These are phyloP conservation scores for Adrianichthys oophorus DNA, from an alignment of 2,797 vertebrate genomes.

Conservation along the genomic window DNA sequence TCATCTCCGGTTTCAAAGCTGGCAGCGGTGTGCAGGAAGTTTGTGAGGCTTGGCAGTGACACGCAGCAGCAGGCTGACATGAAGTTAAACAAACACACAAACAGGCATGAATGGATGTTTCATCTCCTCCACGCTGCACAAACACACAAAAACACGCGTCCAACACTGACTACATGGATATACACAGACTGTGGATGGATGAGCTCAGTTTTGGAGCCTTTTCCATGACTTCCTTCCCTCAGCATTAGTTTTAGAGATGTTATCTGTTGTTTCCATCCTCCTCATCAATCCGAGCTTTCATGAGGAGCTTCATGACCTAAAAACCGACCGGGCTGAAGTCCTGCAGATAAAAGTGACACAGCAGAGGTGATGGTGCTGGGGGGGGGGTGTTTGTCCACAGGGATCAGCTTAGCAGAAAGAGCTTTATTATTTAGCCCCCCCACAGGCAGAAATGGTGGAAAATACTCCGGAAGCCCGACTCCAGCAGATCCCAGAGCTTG, in stretches of 20 bases:
- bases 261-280: constrained; percentile 27
- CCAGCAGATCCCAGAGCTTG: constrained; percentile 68
- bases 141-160: constrained; percentile 55
- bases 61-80: constrained; percentile 65
- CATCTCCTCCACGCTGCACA: constrained; percentile 50
- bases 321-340: constrained; percentile 52
- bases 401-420: constrained; percentile 70
- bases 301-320: constrained; percentile 40
- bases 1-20: constrained; percentile 65
- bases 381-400: constrained; percentile 69
- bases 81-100: constrained; percentile 72
- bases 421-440: constrained; percentile 73
- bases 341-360: constrained; percentile 56
- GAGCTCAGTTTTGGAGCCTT: constrained; percentile 39
- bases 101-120: constrained; percentile 68
- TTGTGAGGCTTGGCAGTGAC: constrained; percentile 69
- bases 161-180: constrained; percentile 24
- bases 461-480: constrained; percentile 74
- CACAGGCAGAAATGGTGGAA: constrained; percentile 71
- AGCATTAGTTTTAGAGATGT: constrained; percentile 2
- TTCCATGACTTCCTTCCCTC: constrained; percentile 11
- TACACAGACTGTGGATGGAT: constrained; percentile 42
- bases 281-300: constrained; percentile 29
- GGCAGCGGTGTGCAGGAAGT: constrained; percentile 62
- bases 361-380: constrained; percentile 28